Evolutionary conservation across 2,888 invertebrate species (phyloP), one percentile per base, ranked within the genome.

Genomic region (Netelia melanura): DNA sequence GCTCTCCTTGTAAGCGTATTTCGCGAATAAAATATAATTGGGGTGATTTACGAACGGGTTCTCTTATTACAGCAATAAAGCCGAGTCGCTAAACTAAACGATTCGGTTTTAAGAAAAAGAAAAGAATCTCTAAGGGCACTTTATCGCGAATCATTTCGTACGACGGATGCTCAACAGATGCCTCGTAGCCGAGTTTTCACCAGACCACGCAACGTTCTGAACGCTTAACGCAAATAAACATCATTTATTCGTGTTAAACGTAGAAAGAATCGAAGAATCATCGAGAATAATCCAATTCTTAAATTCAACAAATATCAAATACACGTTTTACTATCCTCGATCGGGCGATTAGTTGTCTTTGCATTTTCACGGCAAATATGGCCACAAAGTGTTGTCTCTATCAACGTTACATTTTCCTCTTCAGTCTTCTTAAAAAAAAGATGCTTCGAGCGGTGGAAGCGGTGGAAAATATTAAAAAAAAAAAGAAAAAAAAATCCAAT

Each of bases 151-250:
- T 3, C 11, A 25, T 30, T 54, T 30, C 30, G 38, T 38, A 38
- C 38, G 38, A 38, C 38, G 38, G 6, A 6, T 38, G 38, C 6
- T 38, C 6, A 1, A 38, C 6, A 5, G 38, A 38, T 38, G 3
- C 6, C 38, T 38, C 38, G 38, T 0, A 38, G 38, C 6, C 38
- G 6, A 38, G 38, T 38, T 8, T 38, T 38, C 38, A 6, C 38
- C 6, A 38, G 38, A 38, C 25, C 17, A 62, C 14, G 25, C 25
- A 8, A 62, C 14, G 14, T 62, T 30, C 43, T 71, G 54, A 64
- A 77, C 44, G 77, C 85, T 88, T 85, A 67, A 80, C 82, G 83
- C 86, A 85, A 87, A 83, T 87, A 87, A 87, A 87, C 87, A 9
- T 78, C 3, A 87, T 88, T 83, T 87, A 87, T 85, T 85, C 87